These are phyloP conservation scores for Suncus etruscus DNA, from an alignment of 2,113 vertebrate genomes.

Conservation along the genomic window DNA sequence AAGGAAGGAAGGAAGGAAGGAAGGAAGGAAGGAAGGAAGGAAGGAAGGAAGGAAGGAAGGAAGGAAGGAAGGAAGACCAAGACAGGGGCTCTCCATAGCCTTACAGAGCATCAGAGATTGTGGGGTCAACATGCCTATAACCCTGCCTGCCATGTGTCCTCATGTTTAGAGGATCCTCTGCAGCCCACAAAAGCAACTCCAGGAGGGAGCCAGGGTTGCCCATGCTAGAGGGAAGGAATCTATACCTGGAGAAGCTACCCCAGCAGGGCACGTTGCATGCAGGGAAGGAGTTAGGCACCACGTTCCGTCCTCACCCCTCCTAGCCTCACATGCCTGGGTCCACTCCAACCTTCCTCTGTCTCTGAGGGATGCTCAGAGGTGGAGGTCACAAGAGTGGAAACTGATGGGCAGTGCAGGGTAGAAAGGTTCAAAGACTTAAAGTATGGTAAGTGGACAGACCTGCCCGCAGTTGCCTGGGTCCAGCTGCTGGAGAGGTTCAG, in stretches of 20 bases:
- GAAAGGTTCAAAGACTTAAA: too few relatives aligned
- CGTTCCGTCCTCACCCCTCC: neutral
- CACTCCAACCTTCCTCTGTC: neutral
- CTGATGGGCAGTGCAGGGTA: neutral
- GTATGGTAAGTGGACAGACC: too few relatives aligned
- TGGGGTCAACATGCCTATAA: fast-evolving
- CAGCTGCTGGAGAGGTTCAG: neutral
- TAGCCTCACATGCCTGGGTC: neutral
- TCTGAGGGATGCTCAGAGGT: neutral
- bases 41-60: neutral
- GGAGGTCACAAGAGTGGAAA: too few relatives aligned
- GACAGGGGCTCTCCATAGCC: too few relatives aligned
- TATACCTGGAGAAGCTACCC: neutral
- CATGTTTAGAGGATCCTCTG: fast-evolving
- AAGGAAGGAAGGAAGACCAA: too few relatives aligned
- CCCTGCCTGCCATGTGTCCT: neutral
- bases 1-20: neutral
- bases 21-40: neutral
- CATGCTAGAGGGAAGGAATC: neutral
- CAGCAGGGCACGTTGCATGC: neutral
- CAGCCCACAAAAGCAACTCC: neutral
- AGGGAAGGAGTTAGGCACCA: neutral
- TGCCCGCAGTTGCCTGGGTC: neutral
- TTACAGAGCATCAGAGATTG: fast-evolving
- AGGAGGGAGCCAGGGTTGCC: neutral